Evolutionary conservation across 2,113 vertebrate genomes (phyloP).

Genomic region (Tragelaphus imberbis): DNA sequence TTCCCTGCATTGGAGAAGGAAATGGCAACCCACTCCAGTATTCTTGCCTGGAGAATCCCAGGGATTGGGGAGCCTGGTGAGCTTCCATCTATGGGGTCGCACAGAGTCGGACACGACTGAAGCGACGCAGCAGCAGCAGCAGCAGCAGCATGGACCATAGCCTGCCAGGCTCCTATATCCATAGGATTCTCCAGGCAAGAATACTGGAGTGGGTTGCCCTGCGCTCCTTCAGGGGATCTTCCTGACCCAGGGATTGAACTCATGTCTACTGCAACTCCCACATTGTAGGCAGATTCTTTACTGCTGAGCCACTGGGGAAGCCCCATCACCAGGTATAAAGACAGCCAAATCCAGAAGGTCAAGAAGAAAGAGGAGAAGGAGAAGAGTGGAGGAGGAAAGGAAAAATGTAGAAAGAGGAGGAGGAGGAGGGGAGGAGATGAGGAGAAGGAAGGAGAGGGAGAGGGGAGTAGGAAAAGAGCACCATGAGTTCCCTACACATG

Average conservation of each 20-base stretch:
- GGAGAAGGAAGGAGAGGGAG: rapidly evolving
- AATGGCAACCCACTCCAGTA: too few relatives aligned
- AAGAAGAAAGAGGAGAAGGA: background rate
- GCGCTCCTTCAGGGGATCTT: background rate
- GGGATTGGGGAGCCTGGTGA: too few relatives aligned
- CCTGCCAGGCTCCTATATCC: background rate
- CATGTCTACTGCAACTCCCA: background rate
- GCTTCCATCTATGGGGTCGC: too few relatives aligned
- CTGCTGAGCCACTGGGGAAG: background rate
- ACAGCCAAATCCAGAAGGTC: background rate
- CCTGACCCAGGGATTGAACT: background rate
- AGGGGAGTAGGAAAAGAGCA: background rate
- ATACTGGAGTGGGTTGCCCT: background rate
- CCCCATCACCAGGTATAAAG: background rate
- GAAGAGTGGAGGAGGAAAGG: too few relatives aligned
- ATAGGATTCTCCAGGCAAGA: background rate
- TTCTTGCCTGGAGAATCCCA: too few relatives aligned
- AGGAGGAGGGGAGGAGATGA: background rate
- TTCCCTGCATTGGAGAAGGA: too few relatives aligned
- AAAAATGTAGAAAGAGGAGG: background rate
- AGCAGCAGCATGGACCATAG: background rate
- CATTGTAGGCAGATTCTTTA: background rate
- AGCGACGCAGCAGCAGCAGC: too few relatives aligned
- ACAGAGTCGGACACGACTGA: too few relatives aligned
- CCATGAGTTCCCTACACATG: background rate